Evolutionary conservation across 2,797 vertebrate species (phyloP), one percentile per base, ranked within the genome.

Genomic region (Poliocrania exsul): DNA sequence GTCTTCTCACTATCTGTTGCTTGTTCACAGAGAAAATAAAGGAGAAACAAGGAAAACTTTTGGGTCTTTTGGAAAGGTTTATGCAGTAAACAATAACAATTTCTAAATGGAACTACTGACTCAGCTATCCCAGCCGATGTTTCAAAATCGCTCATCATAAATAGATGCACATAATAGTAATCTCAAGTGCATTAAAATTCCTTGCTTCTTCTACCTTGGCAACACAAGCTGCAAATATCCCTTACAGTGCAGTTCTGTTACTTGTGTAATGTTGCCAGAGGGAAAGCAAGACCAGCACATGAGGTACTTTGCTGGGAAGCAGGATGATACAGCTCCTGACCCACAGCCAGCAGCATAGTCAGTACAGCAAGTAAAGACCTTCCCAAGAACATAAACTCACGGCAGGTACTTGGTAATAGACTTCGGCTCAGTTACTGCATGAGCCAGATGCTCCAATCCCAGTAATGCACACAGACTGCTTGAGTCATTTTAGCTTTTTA

Each of bases 301-400:
- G 35, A 23, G 29, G 4, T 18, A 13, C 25, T n/a, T 42, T 25
- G 47, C 44, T 50, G 62, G 19, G 29, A 69, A 71, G 16, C 10
- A 29, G 37, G 25, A 46, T 49, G 38, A 2, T 13, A n/a, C 16
- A 5, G 38, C 10, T 77, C n/a, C 50, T 23, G 47, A 62, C 42
- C n/a, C 35, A 37, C 19, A 6, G 29, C 16, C 33, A 73, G 70
- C 44, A 81, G 66, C 3, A 1, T 16, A 16, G 31, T 5, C 53
- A 11, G 23, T 13, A 0, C 2, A 2, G 5, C 14, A 6, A 35
- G 8, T 4, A 10, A 15, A 24, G 70, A 35, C 11, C 37, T 24
- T 26, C 24, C 10, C 17, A 12, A 44, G 10, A 33, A 56, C 33
- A 51, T 47, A 33, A 50, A 10, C 25, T 38, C 37, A 26, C 26